A percentile compares a stretch with the other conserved stretches of the same genome.
Evolutionary conservation across 2,797 vertebrate genomes (phyloP).

Genomic region (Epinephelus awoara): DNA sequence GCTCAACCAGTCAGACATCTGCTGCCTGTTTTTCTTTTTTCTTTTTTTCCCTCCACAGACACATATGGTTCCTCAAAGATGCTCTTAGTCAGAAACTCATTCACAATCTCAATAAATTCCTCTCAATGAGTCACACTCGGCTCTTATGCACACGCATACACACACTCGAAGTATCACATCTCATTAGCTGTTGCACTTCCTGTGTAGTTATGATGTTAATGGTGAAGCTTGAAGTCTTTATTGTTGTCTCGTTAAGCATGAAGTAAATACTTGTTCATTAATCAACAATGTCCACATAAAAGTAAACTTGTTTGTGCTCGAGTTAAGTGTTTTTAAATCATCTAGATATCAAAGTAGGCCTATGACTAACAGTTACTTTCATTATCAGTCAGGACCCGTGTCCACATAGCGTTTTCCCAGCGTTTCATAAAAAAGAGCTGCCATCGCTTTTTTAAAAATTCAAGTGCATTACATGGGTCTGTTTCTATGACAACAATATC

Average conservation of each 20-base stretch:
- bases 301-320: background rate
- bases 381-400: no score
- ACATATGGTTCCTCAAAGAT: conserved; percentile 76
- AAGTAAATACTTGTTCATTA: background rate
- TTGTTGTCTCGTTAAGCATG: background rate
- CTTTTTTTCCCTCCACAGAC: conserved; percentile 36
- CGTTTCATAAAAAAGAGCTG: no score
- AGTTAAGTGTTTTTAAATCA: background rate
- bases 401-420: no score
- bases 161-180: conserved; percentile 13
- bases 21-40: conserved; percentile 53
- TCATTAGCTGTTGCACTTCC: conserved; percentile 52
- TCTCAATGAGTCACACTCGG: conserved; percentile 70
- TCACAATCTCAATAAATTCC: conserved; percentile 72
- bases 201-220: conserved; percentile 20
- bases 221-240: conserved; percentile 15
- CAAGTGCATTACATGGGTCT: no score
- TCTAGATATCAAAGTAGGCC: background rate
- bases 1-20: conserved; percentile 78
- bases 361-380: background rate
- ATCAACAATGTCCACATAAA: background rate
- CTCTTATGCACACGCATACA: background rate
- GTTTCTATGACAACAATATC: no score
- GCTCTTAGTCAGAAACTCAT: conserved; percentile 73
- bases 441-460: no score